Conservation (phyloP, 2,113 vertebrate genomes). For the Upupa epops region DNA sequence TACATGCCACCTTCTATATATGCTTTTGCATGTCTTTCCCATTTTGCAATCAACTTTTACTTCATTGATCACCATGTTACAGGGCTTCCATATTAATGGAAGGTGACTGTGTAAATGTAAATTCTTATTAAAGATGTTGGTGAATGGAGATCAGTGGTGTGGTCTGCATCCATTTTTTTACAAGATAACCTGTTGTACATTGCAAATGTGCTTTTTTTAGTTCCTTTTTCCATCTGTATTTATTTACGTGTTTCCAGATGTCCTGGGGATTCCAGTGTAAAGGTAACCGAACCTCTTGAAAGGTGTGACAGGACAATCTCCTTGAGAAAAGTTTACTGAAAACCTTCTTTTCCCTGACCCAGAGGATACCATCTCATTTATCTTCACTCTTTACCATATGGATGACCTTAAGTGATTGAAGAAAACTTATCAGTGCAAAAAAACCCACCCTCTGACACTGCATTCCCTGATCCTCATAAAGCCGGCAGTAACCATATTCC, state of each 20-base stretch:
- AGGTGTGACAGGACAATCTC: not conserved
- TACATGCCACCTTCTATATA: no score
- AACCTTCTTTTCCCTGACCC: not conserved
- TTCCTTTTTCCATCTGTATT: not conserved
- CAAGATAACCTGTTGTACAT: not conserved
- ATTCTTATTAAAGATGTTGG: accelerated
- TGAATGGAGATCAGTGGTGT: not conserved
- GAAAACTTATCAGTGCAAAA: not conserved
- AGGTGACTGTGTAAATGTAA: not conserved
- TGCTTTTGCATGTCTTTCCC: not conserved
- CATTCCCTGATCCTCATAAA: not conserved
- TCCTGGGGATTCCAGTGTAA: not conserved
- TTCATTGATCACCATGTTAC: not conserved
- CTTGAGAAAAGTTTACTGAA: not conserved
- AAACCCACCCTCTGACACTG: accelerated
- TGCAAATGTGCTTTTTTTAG: accelerated
- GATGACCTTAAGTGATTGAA: not conserved
- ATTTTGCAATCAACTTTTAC: not conserved
- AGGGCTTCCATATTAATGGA: not conserved
- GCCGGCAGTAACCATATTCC: not conserved
- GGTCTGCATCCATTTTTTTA: not conserved
- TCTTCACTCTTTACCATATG: not conserved
- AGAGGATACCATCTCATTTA: accelerated
- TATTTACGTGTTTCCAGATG: not conserved
- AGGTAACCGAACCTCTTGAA: not conserved